Conservation (phyloP, 2,797 vertebrate genomes). For the Psittacula echo region DNA sequence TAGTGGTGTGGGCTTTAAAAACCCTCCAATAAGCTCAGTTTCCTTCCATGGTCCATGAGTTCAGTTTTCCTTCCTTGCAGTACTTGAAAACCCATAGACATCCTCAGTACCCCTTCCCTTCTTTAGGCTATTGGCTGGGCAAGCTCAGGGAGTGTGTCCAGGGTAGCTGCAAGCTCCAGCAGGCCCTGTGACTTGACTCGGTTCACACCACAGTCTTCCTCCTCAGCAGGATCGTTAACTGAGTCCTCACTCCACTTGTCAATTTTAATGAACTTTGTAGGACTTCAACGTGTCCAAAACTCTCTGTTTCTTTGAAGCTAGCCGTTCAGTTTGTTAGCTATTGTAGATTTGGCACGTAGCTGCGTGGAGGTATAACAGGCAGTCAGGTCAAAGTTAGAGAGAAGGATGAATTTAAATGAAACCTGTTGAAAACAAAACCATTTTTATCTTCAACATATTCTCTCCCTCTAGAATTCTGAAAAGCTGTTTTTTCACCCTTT, state of each 20-base stretch:
- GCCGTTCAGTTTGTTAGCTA: not conserved
- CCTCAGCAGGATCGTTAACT: not conserved
- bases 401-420: not conserved
- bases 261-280: not conserved
- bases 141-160: not conserved
- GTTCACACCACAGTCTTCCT: not conserved
- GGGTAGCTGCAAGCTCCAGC: not conserved
- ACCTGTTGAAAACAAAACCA: not conserved
- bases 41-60: not conserved
- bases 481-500: not conserved
- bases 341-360: not conserved
- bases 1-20: fast-evolving
- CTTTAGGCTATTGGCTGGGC: not conserved
- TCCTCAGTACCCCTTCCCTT: not conserved
- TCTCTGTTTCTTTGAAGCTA: not conserved
- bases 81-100: not conserved
- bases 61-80: not conserved
- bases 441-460: not conserved
- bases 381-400: not conserved
- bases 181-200: not conserved
- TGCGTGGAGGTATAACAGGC: not conserved
- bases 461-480: not conserved
- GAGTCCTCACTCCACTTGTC: not conserved
- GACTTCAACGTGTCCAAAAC: not conserved
- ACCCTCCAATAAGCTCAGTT: not conserved